Conservation (phyloP, 2,797 vertebrate genomes). For the Premnoplex brunnescens region DNA sequence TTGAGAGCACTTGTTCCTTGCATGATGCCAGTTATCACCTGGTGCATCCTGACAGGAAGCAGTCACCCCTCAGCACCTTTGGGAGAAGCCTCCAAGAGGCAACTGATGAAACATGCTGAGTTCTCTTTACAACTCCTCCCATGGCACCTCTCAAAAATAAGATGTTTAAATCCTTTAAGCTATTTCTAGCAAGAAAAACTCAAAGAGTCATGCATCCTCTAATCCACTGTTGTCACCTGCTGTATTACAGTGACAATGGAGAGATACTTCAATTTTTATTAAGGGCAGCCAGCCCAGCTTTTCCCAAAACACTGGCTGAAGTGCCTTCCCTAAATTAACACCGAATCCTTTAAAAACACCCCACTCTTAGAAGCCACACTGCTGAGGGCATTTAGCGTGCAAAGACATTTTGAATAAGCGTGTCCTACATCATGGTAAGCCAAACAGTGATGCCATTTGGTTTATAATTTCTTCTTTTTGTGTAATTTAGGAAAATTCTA, state of each 20-base stretch:
- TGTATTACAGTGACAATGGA: rapidly evolving
- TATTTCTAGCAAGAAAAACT: background rate
- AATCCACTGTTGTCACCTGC: background rate
- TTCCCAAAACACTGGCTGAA: background rate
- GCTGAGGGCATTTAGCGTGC: background rate
- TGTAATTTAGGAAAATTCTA: conserved; percentile 45
- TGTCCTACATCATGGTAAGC: background rate
- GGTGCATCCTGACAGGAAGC: background rate
- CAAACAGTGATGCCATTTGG: conserved; percentile 20
- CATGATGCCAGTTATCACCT: no score
- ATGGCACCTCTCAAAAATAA: background rate
- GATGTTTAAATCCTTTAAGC: background rate
- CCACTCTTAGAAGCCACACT: background rate
- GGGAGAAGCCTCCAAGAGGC: background rate
- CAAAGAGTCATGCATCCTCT: background rate
- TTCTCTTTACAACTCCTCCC: background rate
- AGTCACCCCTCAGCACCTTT: background rate
- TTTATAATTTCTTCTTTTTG: background rate
- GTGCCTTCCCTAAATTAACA: background rate
- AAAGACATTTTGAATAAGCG: background rate
- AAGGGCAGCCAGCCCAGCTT: background rate
- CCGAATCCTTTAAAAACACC: rapidly evolving
- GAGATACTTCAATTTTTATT: background rate
- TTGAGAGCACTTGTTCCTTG: no score
- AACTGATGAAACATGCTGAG: background rate